A percentile compares a stretch with the other conserved stretches of the same genome.
These are phyloP conservation scores for Orientallactaga sibirica DNA, from an alignment of 2,797 vertebrate genomes.

Conservation along the genomic window DNA sequence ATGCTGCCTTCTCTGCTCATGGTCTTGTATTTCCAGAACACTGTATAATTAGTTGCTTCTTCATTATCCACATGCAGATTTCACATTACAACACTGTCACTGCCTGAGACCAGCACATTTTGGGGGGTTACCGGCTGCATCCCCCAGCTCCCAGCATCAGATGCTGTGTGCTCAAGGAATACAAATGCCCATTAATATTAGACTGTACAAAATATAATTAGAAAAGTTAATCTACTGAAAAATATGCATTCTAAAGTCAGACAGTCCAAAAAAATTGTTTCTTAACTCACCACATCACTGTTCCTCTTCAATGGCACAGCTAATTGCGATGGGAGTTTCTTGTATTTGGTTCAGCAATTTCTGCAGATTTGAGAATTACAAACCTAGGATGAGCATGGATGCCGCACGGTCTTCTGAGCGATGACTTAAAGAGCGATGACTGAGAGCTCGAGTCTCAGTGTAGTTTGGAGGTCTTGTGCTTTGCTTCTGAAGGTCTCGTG, in stretches of 20 bases:
- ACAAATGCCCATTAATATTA: slow-evolving; percentile 60
- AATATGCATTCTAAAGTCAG: slow-evolving; percentile 69
- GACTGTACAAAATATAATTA: slow-evolving; percentile 78
- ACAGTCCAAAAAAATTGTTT: not conserved
- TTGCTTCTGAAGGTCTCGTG: not conserved
- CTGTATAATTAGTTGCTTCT: slow-evolving; percentile 13
- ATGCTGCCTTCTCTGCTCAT: not conserved
- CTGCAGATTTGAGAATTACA: slow-evolving; percentile 40
- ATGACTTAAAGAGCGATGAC: not conserved
- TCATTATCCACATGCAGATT: not conserved
- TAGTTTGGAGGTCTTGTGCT: not conserved
- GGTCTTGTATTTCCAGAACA: slow-evolving; percentile 44
- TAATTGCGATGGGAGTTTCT: slow-evolving; percentile 55
- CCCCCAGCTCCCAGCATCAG: not conserved
- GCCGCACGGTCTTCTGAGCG: not conserved
- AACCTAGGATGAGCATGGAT: not conserved
- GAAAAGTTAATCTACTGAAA: slow-evolving; percentile 75
- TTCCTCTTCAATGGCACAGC: slow-evolving; percentile 53
- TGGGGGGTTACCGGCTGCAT: too few relatives aligned
- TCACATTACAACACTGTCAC: not conserved
- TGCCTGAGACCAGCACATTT: slow-evolving; percentile 2
- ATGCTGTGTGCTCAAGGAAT: slow-evolving; percentile 39
- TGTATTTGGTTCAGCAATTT: slow-evolving; percentile 19
- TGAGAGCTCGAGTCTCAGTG: not conserved
- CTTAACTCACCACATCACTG: not conserved